Base-by-base conservation (phyloP, 2,888 invertebrate genomes). In the Brenthis daphne region DNA sequence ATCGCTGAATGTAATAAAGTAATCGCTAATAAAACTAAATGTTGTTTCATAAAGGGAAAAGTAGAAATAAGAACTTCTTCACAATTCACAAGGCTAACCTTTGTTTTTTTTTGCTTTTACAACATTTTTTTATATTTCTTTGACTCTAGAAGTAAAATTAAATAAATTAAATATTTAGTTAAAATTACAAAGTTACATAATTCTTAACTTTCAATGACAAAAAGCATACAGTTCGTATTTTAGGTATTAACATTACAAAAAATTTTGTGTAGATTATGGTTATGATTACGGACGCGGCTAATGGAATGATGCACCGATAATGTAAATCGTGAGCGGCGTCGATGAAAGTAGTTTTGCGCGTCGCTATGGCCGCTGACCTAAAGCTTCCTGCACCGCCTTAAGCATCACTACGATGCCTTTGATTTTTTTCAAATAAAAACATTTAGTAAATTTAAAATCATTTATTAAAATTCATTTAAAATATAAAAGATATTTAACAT, bases 341-440 rank as follows among this genome's bases (percentile, higher is more conserved):
- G 78, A 79, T 77, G 78, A 80, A 80, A 79, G 80, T 79, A 72
- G 77, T 76, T 73, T 73, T 70, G 72, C 74, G 68, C 75, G 73
- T 75, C 76, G 70, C 70, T 66, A 64, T 75, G 70, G 73, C 73
- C 73, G 67, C 71, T 74, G 75, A 73, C 74, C 73, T 71, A 74
- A 64, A 72, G 75, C 69, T 71, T 73, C 69, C 70, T 73, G 67
- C 53, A 74, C 65, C 72, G 64, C 68, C 73, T 70, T 65, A 63
- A 72, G 68, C 72, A 68, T 72, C 66, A 66, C 69, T 61, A 68
- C 63, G 53, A 37, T 63, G 57, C 47, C 58, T 64, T 54, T 53
- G 48, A 57, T 65, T 65, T 67, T 64, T 65, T 57, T 55, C 20
- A 56, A n/a, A 20, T 64, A 60, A 61, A 51, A 65, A 67, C 57